phyloP scores from a whole-genome alignment of 2,113 vertebrate species.

The Rallus limicola region DNA sequence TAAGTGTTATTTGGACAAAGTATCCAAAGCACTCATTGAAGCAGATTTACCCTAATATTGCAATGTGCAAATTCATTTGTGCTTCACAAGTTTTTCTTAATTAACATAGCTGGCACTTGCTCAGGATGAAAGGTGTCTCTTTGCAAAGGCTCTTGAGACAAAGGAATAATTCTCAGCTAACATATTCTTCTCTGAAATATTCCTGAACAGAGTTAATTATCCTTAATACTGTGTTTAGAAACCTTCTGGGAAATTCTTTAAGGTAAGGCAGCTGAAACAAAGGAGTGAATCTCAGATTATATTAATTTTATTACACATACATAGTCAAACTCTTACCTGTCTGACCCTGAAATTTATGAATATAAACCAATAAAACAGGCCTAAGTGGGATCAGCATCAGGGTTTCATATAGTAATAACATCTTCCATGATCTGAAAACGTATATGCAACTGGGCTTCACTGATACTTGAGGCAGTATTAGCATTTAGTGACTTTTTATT shows the following conservation, averaged over 20 bases:
- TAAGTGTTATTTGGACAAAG: background rate
- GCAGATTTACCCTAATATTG: background rate
- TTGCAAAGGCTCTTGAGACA: slow-evolving; percentile 26
- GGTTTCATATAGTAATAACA: background rate
- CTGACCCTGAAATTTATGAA: background rate
- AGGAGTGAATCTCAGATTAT: background rate
- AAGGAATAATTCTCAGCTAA: background rate
- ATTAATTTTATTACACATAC: background rate
- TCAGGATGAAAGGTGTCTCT: slow-evolving; percentile 23
- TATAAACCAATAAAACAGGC: background rate
- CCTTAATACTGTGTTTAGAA: slow-evolving; percentile 5
- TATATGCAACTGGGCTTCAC: slow-evolving; percentile 49
- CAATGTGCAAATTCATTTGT: background rate
- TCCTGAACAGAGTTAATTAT: slow-evolving; percentile 40
- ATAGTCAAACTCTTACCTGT: background rate
- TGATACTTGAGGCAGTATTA: slow-evolving; percentile 33
- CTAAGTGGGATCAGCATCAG: background rate
- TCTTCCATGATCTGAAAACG: background rate
- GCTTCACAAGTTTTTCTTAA: slow-evolving; percentile 52
- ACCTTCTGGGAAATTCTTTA: slow-evolving; percentile 11
- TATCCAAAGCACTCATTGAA: background rate
- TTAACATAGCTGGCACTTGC: slow-evolving; percentile 26
- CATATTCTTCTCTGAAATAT: slow-evolving; percentile 14
- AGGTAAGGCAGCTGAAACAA: slow-evolving; percentile 1
- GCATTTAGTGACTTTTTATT: background rate